Evolutionary conservation across 1,140 invertebrate species (phyloP).

Genomic region (Thaumetopoea pityocampa): DNA sequence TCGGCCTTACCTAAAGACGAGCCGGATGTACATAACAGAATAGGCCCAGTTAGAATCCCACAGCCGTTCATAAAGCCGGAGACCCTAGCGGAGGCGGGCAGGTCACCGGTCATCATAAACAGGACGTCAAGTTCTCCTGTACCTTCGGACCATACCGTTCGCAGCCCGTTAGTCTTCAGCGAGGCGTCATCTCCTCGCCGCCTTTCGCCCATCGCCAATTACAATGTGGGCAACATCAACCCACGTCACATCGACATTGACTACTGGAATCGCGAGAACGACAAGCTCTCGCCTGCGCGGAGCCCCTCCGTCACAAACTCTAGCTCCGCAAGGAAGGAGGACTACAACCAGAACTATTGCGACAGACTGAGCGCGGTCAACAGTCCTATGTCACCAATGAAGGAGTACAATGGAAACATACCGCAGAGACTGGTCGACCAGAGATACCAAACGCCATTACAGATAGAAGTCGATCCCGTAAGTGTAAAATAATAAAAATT

Average conservation of each 20-base stretch:
- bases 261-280: constrained; percentile 62
- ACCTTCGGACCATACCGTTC: constrained; percentile 29
- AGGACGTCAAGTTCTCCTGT: constrained; percentile 46
- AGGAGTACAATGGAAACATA: constrained; percentile 61
- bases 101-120: constrained; percentile 41
- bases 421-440: constrained; percentile 43
- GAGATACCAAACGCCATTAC: constrained; percentile 74
- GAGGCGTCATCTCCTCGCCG: constrained; percentile 60
- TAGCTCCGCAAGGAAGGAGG: constrained; percentile 53
- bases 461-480: constrained; percentile 82
- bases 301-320: constrained; percentile 46
- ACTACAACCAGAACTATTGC: constrained; percentile 69
- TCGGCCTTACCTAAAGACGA: constrained; percentile 42
- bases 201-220: constrained; percentile 70
- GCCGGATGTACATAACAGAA: constrained; percentile 43
- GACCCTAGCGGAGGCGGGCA: constrained; percentile 29
- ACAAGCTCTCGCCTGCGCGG: constrained; percentile 44
- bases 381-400: constrained; percentile 47
- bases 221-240: constrained; percentile 74
- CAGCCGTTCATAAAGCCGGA: constrained; percentile 58
- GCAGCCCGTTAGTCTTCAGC: constrained; percentile 64
- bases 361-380: constrained; percentile 53
- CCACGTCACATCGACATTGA: constrained; percentile 72
- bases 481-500: constrained; percentile 42
- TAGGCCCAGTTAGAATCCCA: constrained; percentile 56